Evolutionary conservation across 2,797 vertebrate genomes (phyloP).

Genomic region (Thalassophryne amazonica): DNA sequence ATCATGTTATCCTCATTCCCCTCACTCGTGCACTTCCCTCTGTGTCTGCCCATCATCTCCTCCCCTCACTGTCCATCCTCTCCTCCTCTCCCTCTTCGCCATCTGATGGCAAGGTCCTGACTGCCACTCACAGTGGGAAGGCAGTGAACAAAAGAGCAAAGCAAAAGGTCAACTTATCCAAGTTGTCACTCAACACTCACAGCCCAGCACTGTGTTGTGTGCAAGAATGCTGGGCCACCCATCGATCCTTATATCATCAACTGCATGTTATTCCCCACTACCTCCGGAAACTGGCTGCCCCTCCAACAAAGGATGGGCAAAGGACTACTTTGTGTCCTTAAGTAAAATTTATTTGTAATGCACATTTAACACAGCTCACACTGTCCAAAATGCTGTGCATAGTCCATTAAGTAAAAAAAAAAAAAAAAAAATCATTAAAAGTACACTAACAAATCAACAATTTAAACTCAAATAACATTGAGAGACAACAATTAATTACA

Average conservation of each 20-base stretch:
- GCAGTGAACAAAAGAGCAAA: constrained; percentile 66
- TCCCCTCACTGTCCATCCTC: too few species aligned
- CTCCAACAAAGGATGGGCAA: too few species aligned
- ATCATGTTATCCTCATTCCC: constrained; percentile 22
- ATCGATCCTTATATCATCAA: constrained; percentile 40
- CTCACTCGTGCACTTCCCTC: not conserved
- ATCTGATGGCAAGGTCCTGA: constrained; percentile 32
- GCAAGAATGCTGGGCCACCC: constrained; percentile 23
- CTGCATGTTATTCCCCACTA: constrained; percentile 18
- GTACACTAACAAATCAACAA: too few species aligned
- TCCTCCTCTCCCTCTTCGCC: not conserved
- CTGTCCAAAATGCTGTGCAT: too few species aligned
- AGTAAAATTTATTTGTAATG: too few species aligned
- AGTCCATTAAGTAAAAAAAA: too few species aligned
- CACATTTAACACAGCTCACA: too few species aligned
- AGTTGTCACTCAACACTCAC: constrained; percentile 59
- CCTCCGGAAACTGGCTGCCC: constrained; percentile 7
- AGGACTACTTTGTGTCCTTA: too few species aligned
- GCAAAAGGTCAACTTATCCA: constrained; percentile 69
- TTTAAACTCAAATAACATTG: too few species aligned
- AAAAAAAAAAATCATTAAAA: too few species aligned
- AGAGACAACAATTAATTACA: too few species aligned
- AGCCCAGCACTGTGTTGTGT: constrained; percentile 1
- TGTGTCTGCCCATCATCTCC: constrained; percentile 7
- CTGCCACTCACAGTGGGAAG: constrained; percentile 57